These are phyloP conservation scores for Dysidea cf. avara DNA, from an alignment of 37 sponge, comb jelly and placozoan genomes.

Conservation along the genomic window DNA sequence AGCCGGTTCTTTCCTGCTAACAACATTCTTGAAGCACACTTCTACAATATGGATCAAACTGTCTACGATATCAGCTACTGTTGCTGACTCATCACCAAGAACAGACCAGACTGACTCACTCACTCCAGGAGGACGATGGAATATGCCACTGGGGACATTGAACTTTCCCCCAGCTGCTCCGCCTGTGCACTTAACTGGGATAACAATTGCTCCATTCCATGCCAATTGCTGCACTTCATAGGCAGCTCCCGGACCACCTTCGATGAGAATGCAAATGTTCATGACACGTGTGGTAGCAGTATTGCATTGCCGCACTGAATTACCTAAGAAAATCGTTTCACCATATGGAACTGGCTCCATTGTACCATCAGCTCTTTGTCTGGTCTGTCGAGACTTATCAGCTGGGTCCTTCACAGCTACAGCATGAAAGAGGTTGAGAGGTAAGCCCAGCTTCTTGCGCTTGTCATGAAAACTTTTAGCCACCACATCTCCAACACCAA, in stretches of 20 bases:
- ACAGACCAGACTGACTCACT: constrained; percentile 68
- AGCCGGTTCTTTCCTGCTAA: no score
- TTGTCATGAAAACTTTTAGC: constrained; percentile 58
- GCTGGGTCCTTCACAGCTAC: no score
- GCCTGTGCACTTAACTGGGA: constrained; percentile 77
- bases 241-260: constrained; percentile 90
- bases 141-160: constrained; percentile 55
- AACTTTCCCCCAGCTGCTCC: constrained; percentile 85
- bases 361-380: no score
- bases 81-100: no score
- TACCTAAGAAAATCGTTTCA: no score
- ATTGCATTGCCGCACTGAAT: constrained; percentile 75
- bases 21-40: no score
- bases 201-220: constrained; percentile 76
- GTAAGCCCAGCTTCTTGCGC: no score
- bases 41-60: no score
- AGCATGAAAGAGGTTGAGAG: no score
- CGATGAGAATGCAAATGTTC: constrained; percentile 62
- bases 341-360: no score
- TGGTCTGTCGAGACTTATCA: no score
- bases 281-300: constrained; percentile 53
- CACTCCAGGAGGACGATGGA: constrained; percentile 50
- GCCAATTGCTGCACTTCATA: constrained; percentile 84
- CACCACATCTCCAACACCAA: constrained; percentile 83
- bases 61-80: no score